These are phyloP conservation scores for Podargus strigoides DNA, from an alignment of 2,797 vertebrate species.

Conservation along the genomic window DNA sequence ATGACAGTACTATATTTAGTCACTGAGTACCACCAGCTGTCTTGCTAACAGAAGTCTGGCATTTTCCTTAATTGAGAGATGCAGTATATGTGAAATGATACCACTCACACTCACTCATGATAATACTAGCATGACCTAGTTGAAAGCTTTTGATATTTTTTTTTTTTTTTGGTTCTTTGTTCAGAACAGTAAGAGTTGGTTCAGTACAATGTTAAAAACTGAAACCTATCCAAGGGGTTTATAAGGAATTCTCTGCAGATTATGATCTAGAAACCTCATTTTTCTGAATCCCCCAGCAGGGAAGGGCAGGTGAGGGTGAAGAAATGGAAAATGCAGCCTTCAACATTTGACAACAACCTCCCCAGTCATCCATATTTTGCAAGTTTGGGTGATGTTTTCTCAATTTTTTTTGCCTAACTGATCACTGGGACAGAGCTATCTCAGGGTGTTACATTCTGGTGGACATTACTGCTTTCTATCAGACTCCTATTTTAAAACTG, in stretches of 20 bases:
- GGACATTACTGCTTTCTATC: neutral
- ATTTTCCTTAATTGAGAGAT: constrained; percentile 70
- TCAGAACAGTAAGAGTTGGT: constrained; percentile 52
- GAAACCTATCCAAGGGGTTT: constrained; percentile 39
- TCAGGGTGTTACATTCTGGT: neutral
- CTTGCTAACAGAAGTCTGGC: constrained; percentile 68
- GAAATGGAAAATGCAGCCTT: neutral
- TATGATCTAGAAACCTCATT: constrained; percentile 34
- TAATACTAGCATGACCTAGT: constrained; percentile 64
- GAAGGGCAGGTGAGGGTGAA: neutral
- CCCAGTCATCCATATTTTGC: neutral
- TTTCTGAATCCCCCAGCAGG: neutral
- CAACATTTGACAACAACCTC: neutral
- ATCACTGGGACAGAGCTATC: neutral
- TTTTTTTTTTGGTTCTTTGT: constrained; percentile 35
- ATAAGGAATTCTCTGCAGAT: constrained; percentile 29
- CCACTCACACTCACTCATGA: constrained; percentile 62
- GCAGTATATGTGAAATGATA: constrained; percentile 67
- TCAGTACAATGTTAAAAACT: constrained; percentile 34
- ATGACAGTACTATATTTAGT: constrained; percentile 72
- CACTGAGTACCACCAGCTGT: constrained; percentile 69
- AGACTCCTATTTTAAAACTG: neutral
- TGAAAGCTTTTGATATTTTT: constrained; percentile 60
- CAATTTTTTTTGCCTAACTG: neutral
- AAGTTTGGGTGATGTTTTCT: neutral